Percentiles rank a stretch among this genome's conserved stretches.
Conservation (phyloP, 2,888 invertebrate genomes). For the Caenorhabditis imperialis region DNA sequence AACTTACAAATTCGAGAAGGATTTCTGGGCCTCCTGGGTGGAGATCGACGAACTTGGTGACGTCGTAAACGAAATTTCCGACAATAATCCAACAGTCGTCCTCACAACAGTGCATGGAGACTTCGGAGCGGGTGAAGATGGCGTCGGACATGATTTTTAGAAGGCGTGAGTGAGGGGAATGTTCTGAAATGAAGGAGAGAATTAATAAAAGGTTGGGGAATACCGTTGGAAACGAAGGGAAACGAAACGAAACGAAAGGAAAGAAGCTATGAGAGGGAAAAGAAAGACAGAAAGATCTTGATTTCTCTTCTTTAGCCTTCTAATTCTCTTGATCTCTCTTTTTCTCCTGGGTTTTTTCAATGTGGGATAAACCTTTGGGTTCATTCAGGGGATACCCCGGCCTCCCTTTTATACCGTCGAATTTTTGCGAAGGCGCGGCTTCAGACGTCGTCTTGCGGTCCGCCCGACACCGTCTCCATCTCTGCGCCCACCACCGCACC, state of each 20-base stretch:
- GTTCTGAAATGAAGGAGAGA: slow-evolving; percentile 12
- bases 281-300: slow-evolving; percentile 26
- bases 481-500: slow-evolving; percentile 16
- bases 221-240: not conserved
- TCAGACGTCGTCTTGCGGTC: slow-evolving; percentile 38
- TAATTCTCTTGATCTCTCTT: slow-evolving; percentile 24
- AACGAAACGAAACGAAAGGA: not conserved
- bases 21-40: slow-evolving; percentile 69
- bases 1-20: slow-evolving; percentile 68
- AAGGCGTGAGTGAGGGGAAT: slow-evolving; percentile 10
- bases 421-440: slow-evolving; percentile 53
- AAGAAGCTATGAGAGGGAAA: not conserved
- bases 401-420: slow-evolving; percentile 31
- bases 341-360: not conserved
- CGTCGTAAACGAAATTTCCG: slow-evolving; percentile 64
- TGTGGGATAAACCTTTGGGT: slow-evolving; percentile 19
- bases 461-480: slow-evolving; percentile 23
- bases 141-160: slow-evolving; percentile 28
- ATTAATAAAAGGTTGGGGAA: not conserved
- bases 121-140: slow-evolving; percentile 60
- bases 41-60: slow-evolving; percentile 64
- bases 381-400: slow-evolving; percentile 41
- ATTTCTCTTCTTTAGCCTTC: slow-evolving; percentile 20
- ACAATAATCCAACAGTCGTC: slow-evolving; percentile 68
- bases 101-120: slow-evolving; percentile 60